phyloP scores from a whole-genome alignment of 2,888 invertebrate species.

The Andricus curvator region DNA sequence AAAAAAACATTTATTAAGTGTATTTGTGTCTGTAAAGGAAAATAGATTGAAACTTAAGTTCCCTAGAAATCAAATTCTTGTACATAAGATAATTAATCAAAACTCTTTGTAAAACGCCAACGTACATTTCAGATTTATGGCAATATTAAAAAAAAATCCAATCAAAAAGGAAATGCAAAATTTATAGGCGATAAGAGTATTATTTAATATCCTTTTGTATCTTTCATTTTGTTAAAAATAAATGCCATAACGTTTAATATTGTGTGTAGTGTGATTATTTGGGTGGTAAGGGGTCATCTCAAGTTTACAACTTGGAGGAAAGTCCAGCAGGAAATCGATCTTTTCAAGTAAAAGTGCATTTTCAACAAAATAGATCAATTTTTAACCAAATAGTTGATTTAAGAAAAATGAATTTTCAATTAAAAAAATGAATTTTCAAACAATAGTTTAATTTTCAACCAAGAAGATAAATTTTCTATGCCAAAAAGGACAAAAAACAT shows the following conservation, averaged over 20 bases:
- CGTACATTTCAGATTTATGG: conserved; percentile 23
- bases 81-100: conserved; percentile 29
- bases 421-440: too few species aligned
- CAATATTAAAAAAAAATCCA: conserved; percentile 45
- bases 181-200: conserved; percentile 48
- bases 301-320: too few species aligned
- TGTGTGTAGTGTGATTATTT: not conserved
- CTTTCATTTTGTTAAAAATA: conserved; percentile 68
- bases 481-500: too few species aligned
- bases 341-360: too few species aligned
- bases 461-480: too few species aligned
- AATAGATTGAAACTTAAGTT: conserved; percentile 10
- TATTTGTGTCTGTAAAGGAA: conserved; percentile 36
- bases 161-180: conserved; percentile 55
- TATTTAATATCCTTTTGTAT: conserved; percentile 62
- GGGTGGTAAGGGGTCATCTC: too few species aligned
- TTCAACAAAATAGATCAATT: too few species aligned
- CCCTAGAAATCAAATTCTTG: conserved; percentile 22
- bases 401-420: too few species aligned
- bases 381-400: too few species aligned
- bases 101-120: not conserved
- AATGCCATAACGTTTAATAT: conserved; percentile 64
- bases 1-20: conserved; percentile 49
- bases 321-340: rapidly evolving
- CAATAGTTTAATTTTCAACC: too few species aligned